Evolutionary conservation across 2,797 vertebrate species (phyloP), one percentile per base, ranked within the genome.

Genomic region (Liparis tanakae): DNA sequence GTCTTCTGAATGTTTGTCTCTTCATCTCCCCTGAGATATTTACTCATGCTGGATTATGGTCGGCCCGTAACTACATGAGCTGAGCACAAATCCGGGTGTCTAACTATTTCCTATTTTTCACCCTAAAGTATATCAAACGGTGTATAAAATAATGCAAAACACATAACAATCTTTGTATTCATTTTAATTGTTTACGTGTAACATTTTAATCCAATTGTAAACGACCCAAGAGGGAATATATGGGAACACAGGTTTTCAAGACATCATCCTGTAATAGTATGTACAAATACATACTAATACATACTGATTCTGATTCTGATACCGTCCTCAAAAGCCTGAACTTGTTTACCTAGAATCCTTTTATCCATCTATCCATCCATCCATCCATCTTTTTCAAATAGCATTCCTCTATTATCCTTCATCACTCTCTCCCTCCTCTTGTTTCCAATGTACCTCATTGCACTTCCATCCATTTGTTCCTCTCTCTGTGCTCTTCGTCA

Each of bases 311-410:
- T n/a, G n/a, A n/a, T n/a, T n/a, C n/a, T n/a, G n/a, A n/a, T n/a
- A 44, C 15, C 46, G 67, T 71, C 64, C 72, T 85, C 57, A 82
- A 82, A 80, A 72, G 30, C 57, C 25, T 72, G 30, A 71, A 76
- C 66, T 54, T 57, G 57, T 85, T 90, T 85, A 88, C 81, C 81
- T 71, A 58, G 68, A 80, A 80, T 82, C 36, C 61, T 73, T 81
- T 81, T 79, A 56, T 43, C 22, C 56, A 43, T 17, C 48, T 50
- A 46, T 72, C 70, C 4, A 76, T 68, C 46, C 56, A 44, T 25
- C n/a, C 25, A 22, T 65, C 12, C 46, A 17, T 34, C 37, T 8
- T 20, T 54, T 59, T 74, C 25, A 81, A 79, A 77, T 81, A 58
- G 18, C 30, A 10, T 56, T 79, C 44, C 55, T 76, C 44, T 60